phyloP scores from a whole-genome alignment of 1,140 invertebrate genomes.

The Temnothorax curvispinosus region DNA sequence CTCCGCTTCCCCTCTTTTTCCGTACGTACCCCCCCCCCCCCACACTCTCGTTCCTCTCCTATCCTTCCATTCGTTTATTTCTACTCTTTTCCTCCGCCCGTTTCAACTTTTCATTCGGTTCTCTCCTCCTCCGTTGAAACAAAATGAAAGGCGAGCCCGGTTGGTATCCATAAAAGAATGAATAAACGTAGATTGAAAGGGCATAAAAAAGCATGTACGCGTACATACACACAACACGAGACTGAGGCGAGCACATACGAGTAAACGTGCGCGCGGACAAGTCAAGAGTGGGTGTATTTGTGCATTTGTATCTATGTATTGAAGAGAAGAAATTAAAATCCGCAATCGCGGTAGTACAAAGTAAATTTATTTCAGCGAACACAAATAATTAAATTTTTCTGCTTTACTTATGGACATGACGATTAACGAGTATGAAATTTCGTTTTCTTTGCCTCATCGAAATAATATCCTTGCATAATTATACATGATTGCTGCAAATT shows the following conservation, averaged over 20 bases:
- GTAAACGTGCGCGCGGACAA: neutral
- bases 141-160: conserved; percentile 78
- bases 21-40: conserved; percentile 4
- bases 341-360: conserved; percentile 54
- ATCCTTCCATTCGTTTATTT: conserved; percentile 57
- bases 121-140: conserved; percentile 72
- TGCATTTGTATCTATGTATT: conserved; percentile 54
- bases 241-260: neutral
- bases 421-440: conserved; percentile 31
- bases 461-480: neutral
- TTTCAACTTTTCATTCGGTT: conserved; percentile 74
- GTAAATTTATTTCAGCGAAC: conserved; percentile 70
- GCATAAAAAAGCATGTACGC: conserved; percentile 70
- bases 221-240: conserved; percentile 40
- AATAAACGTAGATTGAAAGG: conserved; percentile 81
- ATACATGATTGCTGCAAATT: neutral
- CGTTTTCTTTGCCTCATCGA: neutral
- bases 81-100: conserved; percentile 56
- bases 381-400: conserved; percentile 65
- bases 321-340: conserved; percentile 64
- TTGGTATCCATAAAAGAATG: conserved; percentile 77
- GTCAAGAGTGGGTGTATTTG: conserved; percentile 25
- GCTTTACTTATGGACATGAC: conserved; percentile 13
- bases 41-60: conserved; percentile 5
- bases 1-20: neutral